A percentile compares a stretch with the other conserved stretches of the same genome.
Evolutionary conservation across 92 coral and sea anemone species (phyloP).

Genomic region (Epizoanthus scotinus): DNA sequence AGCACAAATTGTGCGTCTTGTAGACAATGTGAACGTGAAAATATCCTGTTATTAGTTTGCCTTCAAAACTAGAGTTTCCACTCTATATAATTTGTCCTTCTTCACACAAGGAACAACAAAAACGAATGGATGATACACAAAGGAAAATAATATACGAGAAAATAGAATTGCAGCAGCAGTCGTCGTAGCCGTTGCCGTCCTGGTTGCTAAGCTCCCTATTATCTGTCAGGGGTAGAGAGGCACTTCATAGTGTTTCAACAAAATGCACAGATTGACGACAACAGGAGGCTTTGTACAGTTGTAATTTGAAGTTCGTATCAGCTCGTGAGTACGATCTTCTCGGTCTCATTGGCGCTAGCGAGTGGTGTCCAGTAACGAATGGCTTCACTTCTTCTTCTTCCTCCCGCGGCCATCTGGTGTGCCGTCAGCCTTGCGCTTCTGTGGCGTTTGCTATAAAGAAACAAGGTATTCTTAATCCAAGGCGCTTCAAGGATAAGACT

Average conservation of each 20-base stretch:
- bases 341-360: neutral
- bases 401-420: conserved; percentile 99
- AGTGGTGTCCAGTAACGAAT: neutral
- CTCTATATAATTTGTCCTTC: too few species aligned
- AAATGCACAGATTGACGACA: conserved; percentile 4
- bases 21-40: too few species aligned
- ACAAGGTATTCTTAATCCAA: neutral
- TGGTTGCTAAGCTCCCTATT: too few species aligned
- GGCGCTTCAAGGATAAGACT: neutral
- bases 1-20: too few species aligned
- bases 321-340: too few species aligned
- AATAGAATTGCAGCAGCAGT: too few species aligned
- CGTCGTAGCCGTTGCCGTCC: too few species aligned
- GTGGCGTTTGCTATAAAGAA: conserved; percentile 72
- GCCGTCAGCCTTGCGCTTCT: conserved; percentile 97
- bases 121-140: too few species aligned
- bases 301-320: neutral
- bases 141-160: too few species aligned
- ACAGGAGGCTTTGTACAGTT: conserved; percentile 18
- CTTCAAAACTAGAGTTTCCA: too few species aligned
- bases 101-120: too few species aligned
- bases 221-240: neutral
- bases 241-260: neutral
- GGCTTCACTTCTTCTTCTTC: conserved; percentile 86
- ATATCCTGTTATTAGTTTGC: too few species aligned